Evolutionary conservation across 2,797 vertebrate species (phyloP).

Genomic region (Varecia variegata): DNA sequence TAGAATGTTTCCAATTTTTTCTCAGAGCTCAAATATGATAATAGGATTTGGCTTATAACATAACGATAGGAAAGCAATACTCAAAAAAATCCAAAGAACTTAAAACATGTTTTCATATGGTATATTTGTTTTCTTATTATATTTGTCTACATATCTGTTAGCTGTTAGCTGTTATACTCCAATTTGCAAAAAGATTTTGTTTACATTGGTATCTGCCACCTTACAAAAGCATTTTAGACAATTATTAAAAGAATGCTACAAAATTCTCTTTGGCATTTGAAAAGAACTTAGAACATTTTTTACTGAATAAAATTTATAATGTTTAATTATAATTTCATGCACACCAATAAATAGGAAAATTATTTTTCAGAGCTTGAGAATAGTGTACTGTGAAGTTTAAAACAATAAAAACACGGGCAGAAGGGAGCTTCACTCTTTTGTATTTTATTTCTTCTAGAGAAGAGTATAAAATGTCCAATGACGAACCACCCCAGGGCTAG

Average conservation of each 20-base stretch:
- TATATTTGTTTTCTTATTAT: constrained; percentile 27
- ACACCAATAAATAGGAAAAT: not conserved
- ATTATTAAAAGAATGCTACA: not conserved
- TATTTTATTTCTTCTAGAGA: not conserved
- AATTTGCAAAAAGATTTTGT: not conserved
- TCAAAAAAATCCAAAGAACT: not conserved
- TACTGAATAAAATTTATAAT: not conserved
- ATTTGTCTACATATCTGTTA: constrained; percentile 34
- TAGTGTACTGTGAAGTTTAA: not conserved
- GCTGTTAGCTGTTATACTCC: not conserved
- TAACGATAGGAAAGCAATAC: not conserved
- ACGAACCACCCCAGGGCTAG: not conserved
- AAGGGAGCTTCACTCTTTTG: not conserved
- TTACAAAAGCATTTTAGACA: constrained; percentile 11
- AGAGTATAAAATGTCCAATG: not conserved
- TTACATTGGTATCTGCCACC: not conserved
- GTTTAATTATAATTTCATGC: not conserved
- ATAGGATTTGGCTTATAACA: constrained; percentile 22
- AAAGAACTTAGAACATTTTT: constrained; percentile 4
- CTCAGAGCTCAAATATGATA: not conserved
- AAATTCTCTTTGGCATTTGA: not conserved
- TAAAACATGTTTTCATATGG: not conserved
- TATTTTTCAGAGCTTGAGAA: not conserved
- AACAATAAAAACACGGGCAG: not conserved
- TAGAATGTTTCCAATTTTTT: constrained; percentile 54